Conservation (phyloP, 2,888 invertebrate genomes). For the Leistus spinibarbis region DNA sequence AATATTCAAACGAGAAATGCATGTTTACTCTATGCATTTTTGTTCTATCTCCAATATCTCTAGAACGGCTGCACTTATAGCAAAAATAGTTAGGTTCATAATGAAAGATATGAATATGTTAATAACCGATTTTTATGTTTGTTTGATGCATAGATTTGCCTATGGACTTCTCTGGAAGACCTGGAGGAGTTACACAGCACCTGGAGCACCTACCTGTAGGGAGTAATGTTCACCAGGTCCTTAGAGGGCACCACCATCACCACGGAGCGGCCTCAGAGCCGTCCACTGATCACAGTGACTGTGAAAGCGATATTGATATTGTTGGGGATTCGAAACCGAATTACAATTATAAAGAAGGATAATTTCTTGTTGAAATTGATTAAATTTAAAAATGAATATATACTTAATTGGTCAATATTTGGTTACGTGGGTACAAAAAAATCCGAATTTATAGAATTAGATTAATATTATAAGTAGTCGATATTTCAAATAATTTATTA, state of each 20-base stretch:
- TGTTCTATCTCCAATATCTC: no score
- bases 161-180: slow-evolving; percentile 39
- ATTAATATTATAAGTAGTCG: neutral
- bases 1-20: no score
- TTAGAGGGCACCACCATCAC: neutral
- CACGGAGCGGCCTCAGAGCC: neutral
- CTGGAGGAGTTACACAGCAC: neutral
- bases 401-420: neutral
- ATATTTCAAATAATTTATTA: neutral
- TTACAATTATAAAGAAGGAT: slow-evolving; percentile 11
- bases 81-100: neutral
- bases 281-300: slow-evolving; percentile 32
- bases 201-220: neutral
- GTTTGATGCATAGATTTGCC: slow-evolving; percentile 20
- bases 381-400: neutral
- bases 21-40: no score
- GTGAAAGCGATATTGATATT: slow-evolving; percentile 40
- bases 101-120: neutral
- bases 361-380: neutral
- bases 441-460: neutral
- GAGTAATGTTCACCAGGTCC: neutral
- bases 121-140: neutral
- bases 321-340: slow-evolving; percentile 32
- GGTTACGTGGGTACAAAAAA: neutral
- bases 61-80: no score